These are phyloP conservation scores for Ispidina lecontei DNA, from an alignment of 2,797 vertebrate genomes.

Conservation along the genomic window DNA sequence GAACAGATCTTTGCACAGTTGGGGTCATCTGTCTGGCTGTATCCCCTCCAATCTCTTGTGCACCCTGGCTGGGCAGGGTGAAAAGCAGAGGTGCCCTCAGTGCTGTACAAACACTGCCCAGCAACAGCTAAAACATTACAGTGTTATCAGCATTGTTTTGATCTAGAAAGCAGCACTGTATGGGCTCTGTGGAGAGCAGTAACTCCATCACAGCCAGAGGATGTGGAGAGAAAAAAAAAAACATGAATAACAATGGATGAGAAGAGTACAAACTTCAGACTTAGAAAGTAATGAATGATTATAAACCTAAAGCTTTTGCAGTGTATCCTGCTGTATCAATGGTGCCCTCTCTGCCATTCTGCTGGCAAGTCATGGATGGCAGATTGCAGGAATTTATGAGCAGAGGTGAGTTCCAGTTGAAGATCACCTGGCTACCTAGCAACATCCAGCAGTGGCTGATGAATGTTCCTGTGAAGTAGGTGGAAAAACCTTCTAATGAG, in stretches of 20 bases:
- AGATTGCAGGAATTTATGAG: neutral
- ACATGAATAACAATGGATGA: neutral
- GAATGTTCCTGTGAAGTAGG: neutral
- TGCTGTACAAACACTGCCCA: neutral
- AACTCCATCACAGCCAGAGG: neutral
- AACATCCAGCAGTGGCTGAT: neutral
- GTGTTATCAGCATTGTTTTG: neutral
- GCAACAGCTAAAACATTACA: neutral
- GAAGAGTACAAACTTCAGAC: neutral
- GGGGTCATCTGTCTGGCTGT: neutral
- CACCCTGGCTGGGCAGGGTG: neutral
- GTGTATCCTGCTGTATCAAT: neutral
- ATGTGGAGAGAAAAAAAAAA: neutral
- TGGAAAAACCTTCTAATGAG: neutral
- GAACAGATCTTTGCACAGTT: neutral
- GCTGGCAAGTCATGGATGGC: neutral
- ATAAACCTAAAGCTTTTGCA: neutral
- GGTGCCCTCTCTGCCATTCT: neutral
- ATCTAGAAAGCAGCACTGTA: neutral
- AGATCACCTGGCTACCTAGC: conserved; percentile 48
- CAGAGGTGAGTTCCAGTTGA: neutral
- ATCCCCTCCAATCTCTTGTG: neutral
- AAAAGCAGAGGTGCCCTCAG: neutral
- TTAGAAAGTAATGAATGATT: neutral
- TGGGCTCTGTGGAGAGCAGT: neutral